These are phyloP conservation scores for Enteromius anoplus DNA, from an alignment of 2,797 vertebrate species.

Conservation along the genomic window DNA sequence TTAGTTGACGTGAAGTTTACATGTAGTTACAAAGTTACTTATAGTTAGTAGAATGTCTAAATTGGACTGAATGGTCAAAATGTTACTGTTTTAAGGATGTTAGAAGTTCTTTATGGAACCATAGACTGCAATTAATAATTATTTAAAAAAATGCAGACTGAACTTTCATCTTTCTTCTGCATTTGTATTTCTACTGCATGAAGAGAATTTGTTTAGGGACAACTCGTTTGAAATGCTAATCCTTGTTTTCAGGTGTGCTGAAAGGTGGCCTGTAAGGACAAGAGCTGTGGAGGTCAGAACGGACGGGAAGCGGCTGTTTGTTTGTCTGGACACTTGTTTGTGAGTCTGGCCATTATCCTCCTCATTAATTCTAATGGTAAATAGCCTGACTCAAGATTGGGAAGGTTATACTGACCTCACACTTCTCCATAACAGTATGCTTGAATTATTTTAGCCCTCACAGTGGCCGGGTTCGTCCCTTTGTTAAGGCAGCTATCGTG, in stretches of 20 bases:
- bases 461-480: not conserved
- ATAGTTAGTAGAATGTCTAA: no score
- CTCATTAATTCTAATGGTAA: conserved; percentile 57
- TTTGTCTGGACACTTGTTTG: conserved; percentile 47
- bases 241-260: conserved; percentile 30
- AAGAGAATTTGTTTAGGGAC: conserved; percentile 7
- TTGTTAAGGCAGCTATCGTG: not conserved
- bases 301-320: conserved; percentile 41
- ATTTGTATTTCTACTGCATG: not conserved
- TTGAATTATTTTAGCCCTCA: conserved; percentile 22
- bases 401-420: conserved; percentile 51
- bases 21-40: no score
- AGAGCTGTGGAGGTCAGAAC: conserved; percentile 31
- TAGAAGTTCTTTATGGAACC: not conserved
- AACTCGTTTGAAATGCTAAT: conserved; percentile 23
- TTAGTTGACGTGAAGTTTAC: no score
- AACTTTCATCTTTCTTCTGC: not conserved
- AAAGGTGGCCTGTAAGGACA: conserved; percentile 35
- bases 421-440: not conserved
- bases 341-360: conserved; percentile 49
- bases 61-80: no score
- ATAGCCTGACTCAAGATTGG: conserved; percentile 50
- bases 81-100: not conserved
- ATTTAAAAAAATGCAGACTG: not conserved
- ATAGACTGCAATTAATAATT: not conserved